Percentiles rank a stretch among this genome's conserved stretches.
These are phyloP conservation scores for Morone saxatilis DNA, from an alignment of 2,113 vertebrate genomes.

Conservation along the genomic window DNA sequence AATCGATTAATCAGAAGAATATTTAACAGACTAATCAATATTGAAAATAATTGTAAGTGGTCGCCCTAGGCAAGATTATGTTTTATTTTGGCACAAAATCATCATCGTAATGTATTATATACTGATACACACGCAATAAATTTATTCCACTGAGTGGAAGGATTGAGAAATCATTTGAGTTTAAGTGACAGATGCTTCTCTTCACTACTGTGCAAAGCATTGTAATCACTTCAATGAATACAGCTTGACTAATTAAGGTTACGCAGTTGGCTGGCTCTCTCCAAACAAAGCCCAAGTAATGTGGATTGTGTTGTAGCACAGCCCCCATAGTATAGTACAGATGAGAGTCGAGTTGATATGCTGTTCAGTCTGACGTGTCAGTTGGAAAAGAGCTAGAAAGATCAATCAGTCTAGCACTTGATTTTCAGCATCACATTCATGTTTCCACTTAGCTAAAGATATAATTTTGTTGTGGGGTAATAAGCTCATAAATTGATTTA, in stretches of 20 bases:
- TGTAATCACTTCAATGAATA: slow-evolving; percentile 80
- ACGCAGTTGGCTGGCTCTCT: slow-evolving; percentile 78
- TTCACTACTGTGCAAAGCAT: slow-evolving; percentile 71
- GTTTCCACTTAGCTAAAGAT: slow-evolving; percentile 58
- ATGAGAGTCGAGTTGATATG: slow-evolving; percentile 45
- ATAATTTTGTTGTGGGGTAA: slow-evolving; percentile 46
- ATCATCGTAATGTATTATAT: slow-evolving; percentile 11
- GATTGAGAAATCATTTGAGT: slow-evolving; percentile 77
- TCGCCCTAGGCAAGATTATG: neutral
- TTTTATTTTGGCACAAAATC: slow-evolving; percentile 19
- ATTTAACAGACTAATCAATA: neutral
- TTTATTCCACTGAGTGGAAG: slow-evolving; percentile 50
- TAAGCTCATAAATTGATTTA: slow-evolving; percentile 54
- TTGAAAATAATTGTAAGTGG: neutral
- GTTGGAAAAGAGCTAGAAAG: slow-evolving; percentile 41
- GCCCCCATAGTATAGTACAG: slow-evolving; percentile 47
- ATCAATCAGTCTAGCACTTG: slow-evolving; percentile 56
- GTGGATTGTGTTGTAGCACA: slow-evolving; percentile 57
- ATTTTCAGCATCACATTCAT: slow-evolving; percentile 52
- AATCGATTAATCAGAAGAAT: neutral
- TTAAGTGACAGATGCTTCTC: slow-evolving; percentile 80
- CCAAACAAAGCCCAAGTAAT: slow-evolving; percentile 73
- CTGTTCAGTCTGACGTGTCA: slow-evolving; percentile 50
- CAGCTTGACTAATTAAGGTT: slow-evolving; percentile 82
- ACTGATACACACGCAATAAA: neutral